phyloP scores from a whole-genome alignment of 2,888 invertebrate genomes.

The Drosophila quinaria region DNA sequence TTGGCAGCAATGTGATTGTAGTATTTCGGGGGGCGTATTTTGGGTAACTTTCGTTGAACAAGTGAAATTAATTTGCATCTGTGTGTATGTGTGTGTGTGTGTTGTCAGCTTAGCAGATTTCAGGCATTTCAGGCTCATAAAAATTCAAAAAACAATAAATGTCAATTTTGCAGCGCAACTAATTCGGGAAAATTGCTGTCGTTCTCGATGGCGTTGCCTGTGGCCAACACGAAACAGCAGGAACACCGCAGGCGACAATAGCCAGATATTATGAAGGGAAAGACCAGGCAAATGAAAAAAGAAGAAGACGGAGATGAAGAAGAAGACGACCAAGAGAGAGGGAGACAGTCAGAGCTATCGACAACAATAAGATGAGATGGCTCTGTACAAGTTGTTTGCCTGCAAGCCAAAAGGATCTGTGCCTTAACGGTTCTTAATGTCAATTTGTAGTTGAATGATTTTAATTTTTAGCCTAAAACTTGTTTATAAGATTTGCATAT shows the following conservation, averaged over 20 bases:
- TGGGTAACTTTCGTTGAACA: not conserved
- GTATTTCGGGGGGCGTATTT: not conserved
- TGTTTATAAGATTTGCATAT: constrained; percentile 60
- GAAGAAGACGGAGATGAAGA: not conserved
- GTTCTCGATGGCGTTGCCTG: constrained; percentile 22
- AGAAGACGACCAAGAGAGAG: too few relatives aligned
- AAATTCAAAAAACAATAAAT: constrained; percentile 76
- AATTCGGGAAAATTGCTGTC: constrained; percentile 51
- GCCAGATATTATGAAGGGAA: not conserved
- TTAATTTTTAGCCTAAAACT: constrained; percentile 56
- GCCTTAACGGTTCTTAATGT: constrained; percentile 56
- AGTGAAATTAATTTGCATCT: constrained; percentile 46
- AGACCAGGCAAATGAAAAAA: not conserved
- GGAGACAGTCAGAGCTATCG: not conserved
- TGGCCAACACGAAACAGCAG: constrained; percentile 36
- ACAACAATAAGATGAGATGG: constrained; percentile 22
- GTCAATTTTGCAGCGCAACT: constrained; percentile 72
- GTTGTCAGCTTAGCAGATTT: constrained; percentile 23
- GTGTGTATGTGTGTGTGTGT: constrained; percentile 9
- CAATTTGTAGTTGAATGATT: constrained; percentile 62
- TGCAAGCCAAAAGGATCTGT: constrained; percentile 2
- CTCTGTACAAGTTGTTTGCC: not conserved
- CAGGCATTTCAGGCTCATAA: constrained; percentile 54
- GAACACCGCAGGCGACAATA: constrained; percentile 42
- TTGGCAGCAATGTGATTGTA: too few relatives aligned